Base-by-base conservation (phyloP, 1,140 invertebrate species). In the Elysia chlorotica region DNA sequence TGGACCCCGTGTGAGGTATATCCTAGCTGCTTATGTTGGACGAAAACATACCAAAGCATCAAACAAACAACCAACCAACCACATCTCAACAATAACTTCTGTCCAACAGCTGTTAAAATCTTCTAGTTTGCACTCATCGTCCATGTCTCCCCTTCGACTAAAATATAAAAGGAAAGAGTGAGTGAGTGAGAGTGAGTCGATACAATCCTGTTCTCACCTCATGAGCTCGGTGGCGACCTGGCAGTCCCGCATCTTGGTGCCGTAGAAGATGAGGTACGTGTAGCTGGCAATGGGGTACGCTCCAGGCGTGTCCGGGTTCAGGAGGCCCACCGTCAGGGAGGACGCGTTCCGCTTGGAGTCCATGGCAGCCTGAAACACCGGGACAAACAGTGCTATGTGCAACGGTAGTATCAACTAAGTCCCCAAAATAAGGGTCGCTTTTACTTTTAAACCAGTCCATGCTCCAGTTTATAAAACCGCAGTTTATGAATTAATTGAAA, bases 211-310 rank as follows among this genome's bases (percentile, higher is more conserved):
- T 25, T 38, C 48, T 53, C 76, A 85, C 35, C 83, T 66, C n/a
- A 83, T 68, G 2, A 86, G 63, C 65, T 85, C 84, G 30, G 66
- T 76, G 25, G 78, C 80, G 2, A 71, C 48, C 19, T 73, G 56
- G 65, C 84, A 86, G 61, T 77, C 48, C 14, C 28, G 37, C 73
- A 79, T 82, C 36, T 23, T 48, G 1, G 75, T 76, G 30, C 68
- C 71, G 36, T 74, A 68, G 17, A 84, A 56, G 30, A 84, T 76
- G 62, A 85, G 71, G 74, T 81, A 85, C 5, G 82, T 81, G 67
- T 76, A 84, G 5, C 74, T 70, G 25, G 77, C 71, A 2, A 85
- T 76, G 1, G 83, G 83, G 73, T 85, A 85, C 35, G 78, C 72
- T 5, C 65, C 61, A 0, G 25, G 5, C 10, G 59, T 59, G 1